phyloP scores from a whole-genome alignment of 2,113 vertebrate species.

The Eupsittula cactorum region DNA sequence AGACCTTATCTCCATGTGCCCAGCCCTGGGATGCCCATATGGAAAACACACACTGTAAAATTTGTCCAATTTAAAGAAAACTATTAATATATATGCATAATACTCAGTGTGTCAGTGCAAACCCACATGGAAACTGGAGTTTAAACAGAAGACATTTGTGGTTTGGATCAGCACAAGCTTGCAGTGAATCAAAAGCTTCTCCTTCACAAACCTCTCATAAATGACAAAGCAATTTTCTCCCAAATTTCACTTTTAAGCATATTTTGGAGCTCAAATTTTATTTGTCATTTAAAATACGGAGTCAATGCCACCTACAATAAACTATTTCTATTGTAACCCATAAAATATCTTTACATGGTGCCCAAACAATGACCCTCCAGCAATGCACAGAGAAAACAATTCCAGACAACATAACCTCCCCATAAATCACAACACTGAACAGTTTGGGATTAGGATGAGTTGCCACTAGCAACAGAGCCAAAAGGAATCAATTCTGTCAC shows the following conservation, averaged over 20 bases:
- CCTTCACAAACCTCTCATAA: background rate
- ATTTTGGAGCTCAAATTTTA: background rate
- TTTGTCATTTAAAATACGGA: background rate
- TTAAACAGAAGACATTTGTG: background rate
- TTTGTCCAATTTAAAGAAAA: background rate
- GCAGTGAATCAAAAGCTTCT: background rate
- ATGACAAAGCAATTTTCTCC: background rate
- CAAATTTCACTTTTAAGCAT: background rate
- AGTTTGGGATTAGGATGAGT: conserved; percentile 57
- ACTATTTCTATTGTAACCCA: background rate
- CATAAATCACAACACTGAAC: conserved; percentile 22
- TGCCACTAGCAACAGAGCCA: conserved; percentile 61
- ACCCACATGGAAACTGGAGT: background rate
- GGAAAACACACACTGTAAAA: background rate
- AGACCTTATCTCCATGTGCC: background rate
- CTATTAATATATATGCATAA: background rate
- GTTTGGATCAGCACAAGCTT: background rate
- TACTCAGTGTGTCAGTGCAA: background rate
- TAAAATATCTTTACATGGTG: background rate
- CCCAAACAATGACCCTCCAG: background rate
- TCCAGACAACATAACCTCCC: background rate
- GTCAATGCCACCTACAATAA: background rate
- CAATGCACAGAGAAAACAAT: background rate
- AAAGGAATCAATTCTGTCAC: conserved; percentile 40
- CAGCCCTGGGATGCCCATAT: background rate